Evolutionary conservation across 1,140 invertebrate genomes (phyloP), one percentile per base, ranked within the genome.

Genomic region (Drosophila subobscura): DNA sequence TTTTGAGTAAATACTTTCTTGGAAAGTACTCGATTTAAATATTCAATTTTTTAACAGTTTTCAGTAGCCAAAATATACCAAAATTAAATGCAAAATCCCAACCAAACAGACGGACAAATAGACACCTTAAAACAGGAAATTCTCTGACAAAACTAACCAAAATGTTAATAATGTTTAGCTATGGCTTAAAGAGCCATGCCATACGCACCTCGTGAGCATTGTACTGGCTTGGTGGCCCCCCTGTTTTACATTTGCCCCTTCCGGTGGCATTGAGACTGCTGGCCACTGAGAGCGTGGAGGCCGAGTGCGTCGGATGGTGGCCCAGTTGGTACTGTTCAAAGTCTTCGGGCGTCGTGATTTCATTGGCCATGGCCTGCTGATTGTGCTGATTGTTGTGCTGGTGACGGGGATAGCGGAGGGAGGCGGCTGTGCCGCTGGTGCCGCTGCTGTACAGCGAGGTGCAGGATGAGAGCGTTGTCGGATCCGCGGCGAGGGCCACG

Each of bases 291-390:
- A 79, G 56, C 52, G 70, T 60, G 12, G 83, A 88, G 25, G 70
- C 52, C 5, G 83, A 88, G 52, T 77, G 66, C 1, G 53, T 37
- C 1, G 57, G 47, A 53, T 90, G 72, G 47, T 90, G 78, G 14
- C 71, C 78, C 59, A 83, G 54, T 49, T 86, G 80, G 60, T 89
- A 85, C 56, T 83, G 80, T 27, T 86, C 72, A 22, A 58, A 83
- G 55, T 79, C 73, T 46, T 89, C 76, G 41, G 76, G 78, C 52
- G 79, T 86, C 50, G 75, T 86, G 40, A 76, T 70, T 61, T 90
- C 78, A 14, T 59, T 46, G 27, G 55, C 42, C 33, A 27, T 33
- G 12, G 42, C 20, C 14, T 54, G 50, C 14, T 54, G 50, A 27
- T 10, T 61, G 42, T 20, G 40, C 44, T 67, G 73, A 20, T 20